Evolutionary conservation across 2,888 invertebrate genomes (phyloP), one percentile per base, ranked within the genome.

Genomic region (Acleris holmiana): DNA sequence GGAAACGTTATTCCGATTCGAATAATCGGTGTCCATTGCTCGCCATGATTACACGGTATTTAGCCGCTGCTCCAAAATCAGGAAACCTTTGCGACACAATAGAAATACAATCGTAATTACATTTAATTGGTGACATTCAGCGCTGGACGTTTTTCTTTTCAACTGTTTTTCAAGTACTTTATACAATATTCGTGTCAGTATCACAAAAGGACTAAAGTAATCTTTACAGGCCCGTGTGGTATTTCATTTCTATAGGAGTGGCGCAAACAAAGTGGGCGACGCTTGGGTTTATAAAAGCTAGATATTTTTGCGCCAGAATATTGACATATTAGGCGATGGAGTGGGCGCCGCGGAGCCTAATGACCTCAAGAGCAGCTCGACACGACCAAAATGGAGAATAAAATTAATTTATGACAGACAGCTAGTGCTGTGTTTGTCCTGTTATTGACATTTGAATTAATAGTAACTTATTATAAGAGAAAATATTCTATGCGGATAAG

Each of bases 111-210:
- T 79, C 71, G 71, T 73, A 83, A 84, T 83, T 78, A 76, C 68
- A 76, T 83, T 80, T 85, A 85, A 86, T 85, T 85, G 82, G 71
- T 75, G 65, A 65, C 59, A 65, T 59, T 80, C 75, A 77, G 73
- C 74, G 15, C 73, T 59, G 68, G 61, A 66, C 68, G 65, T 70
- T 76, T 73, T 70, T 63, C 56, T 55, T 58, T 61, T 49, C 35
- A 61, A 54, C 29, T 15, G 25, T 50, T 57, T 40, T 41, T 53
- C 48, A 61, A 54, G 54, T 61, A 47, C 47, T 5, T 25, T 4
- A 15, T 25, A 60, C 65, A 59, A 59, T 54, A 49, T 29, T 29
- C 35, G 35, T 35, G 35, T 35, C 35, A 35, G 35, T 17, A 15
- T 19, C 25, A 65, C 59, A 54, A 59, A 63, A 47, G 57, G 51